These are phyloP conservation scores for Pararge aegeria DNA, from an alignment of 1,140 invertebrate species.

Conservation along the genomic window DNA sequence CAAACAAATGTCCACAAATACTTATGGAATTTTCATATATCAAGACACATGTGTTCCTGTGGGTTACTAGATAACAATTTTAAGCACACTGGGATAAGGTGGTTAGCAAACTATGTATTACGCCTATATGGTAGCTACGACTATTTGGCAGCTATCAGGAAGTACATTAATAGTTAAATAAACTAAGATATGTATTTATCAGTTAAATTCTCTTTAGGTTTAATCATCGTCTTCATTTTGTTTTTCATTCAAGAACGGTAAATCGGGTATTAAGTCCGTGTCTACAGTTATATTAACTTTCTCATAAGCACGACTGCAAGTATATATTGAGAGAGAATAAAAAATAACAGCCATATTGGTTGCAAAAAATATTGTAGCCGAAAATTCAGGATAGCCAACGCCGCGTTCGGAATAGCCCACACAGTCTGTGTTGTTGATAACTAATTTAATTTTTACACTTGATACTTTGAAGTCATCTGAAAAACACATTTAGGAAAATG, in stretches of 20 bases:
- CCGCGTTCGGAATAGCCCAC: conserved; percentile 40
- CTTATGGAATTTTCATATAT: no score
- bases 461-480: conserved; percentile 43
- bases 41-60: no score
- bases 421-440: conserved; percentile 55
- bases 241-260: conserved; percentile 9
- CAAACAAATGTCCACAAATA: no score
- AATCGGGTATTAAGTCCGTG: background rate
- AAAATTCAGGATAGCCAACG: conserved; percentile 41
- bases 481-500: no score
- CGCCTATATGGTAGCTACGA: no score
- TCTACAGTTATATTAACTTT: background rate
- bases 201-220: no score
- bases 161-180: no score
- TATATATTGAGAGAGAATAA: conserved; percentile 46
- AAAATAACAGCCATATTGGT: conserved; percentile 37
- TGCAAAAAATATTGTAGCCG: conserved; percentile 43
- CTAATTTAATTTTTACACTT: conserved; percentile 44
- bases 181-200: no score
- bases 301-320: conserved; percentile 16
- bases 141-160: no score
- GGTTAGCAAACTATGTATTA: no score
- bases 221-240: conserved; percentile 1
- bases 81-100: no score
- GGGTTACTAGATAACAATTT: no score